These are phyloP conservation scores for Peromyscus leucopus DNA, from an alignment of 2,113 vertebrate species.

Conservation along the genomic window DNA sequence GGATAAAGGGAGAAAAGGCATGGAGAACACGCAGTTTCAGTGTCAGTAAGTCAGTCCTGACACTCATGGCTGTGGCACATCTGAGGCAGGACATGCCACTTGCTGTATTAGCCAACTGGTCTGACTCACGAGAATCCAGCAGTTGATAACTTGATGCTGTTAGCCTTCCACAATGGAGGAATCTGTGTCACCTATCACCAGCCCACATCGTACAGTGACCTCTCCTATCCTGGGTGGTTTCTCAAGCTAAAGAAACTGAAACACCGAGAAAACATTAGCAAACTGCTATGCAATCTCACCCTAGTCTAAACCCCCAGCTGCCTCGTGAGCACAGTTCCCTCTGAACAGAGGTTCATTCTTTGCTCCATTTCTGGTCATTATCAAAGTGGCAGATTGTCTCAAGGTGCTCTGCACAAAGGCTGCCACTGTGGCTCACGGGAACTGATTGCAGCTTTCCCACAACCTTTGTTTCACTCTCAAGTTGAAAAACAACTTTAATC, in stretches of 20 bases:
- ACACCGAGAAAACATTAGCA: background rate
- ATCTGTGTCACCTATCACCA: background rate
- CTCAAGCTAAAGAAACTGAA: background rate
- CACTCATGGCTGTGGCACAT: fast-evolving
- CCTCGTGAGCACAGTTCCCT: background rate
- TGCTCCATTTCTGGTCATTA: background rate
- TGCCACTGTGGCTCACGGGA: background rate
- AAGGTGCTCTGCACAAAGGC: background rate
- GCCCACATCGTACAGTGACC: background rate
- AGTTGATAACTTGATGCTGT: background rate
- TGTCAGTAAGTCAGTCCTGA: background rate
- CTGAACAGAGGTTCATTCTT: background rate
- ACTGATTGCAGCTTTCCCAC: background rate
- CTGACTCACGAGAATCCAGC: background rate
- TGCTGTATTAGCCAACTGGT: background rate
- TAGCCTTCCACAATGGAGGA: background rate
- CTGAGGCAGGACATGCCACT: background rate
- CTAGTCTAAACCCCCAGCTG: background rate
- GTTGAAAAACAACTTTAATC: slow-evolving; percentile 19
- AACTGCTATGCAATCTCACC: background rate
- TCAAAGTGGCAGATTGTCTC: background rate
- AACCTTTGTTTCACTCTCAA: slow-evolving; percentile 13
- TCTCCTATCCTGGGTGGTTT: background rate
- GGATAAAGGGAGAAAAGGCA: background rate
- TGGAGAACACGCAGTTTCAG: background rate